Percentiles rank a stretch among this genome's conserved stretches.
Evolutionary conservation across 2,797 vertebrate species (phyloP).

Genomic region (Bovichtus diacanthus): DNA sequence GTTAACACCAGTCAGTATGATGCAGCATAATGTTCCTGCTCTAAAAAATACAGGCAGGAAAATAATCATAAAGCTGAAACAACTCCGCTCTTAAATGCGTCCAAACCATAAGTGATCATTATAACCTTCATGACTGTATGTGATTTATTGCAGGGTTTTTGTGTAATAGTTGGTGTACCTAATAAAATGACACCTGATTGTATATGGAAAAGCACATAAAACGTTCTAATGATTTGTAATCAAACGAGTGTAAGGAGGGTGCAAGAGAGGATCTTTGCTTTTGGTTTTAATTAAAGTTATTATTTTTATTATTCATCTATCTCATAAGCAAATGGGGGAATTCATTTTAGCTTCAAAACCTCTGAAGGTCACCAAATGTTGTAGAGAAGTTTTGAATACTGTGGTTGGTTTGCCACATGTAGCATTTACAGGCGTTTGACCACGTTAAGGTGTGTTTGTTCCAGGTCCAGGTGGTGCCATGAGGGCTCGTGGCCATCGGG

Average conservation of each 20-base stretch:
- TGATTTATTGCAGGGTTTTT: not conserved
- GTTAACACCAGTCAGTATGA: not conserved
- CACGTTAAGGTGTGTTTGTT: not conserved
- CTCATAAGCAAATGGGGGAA: too few species aligned
- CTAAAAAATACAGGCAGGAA: not conserved
- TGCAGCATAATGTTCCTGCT: not conserved
- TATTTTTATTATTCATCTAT: not conserved
- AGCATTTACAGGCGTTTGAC: not conserved
- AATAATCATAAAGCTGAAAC: not conserved
- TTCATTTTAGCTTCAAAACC: too few species aligned
- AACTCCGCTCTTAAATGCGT: not conserved
- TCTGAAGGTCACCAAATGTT: not conserved
- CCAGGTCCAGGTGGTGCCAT: conserved; percentile 27
- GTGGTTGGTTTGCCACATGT: not conserved
- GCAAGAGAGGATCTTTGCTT: not conserved
- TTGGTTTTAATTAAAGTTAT: not conserved
- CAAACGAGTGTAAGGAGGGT: not conserved
- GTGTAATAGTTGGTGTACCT: not conserved
- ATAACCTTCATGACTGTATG: not conserved
- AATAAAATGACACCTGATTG: not conserved
- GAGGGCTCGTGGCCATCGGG: conserved; percentile 13
- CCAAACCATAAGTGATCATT: not conserved
- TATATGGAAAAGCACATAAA: not conserved
- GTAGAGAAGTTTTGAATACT: not conserved
- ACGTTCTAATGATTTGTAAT: not conserved